These are phyloP conservation scores for Luperina testacea DNA, from an alignment of 2,888 invertebrate genomes.

Conservation along the genomic window DNA sequence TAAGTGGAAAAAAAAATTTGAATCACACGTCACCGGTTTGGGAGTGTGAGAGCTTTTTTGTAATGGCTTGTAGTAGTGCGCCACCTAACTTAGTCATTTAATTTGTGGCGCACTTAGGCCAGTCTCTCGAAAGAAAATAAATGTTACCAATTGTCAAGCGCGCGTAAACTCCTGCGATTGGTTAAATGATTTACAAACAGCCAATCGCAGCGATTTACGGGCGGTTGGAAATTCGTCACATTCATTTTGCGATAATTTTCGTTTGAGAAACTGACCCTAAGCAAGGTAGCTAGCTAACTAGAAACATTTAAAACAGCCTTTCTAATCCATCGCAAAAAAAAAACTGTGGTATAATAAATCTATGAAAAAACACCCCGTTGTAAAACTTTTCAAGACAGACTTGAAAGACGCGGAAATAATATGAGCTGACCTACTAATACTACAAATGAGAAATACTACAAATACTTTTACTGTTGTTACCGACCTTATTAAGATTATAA, in stretches of 20 bases:
- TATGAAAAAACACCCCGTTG: background rate
- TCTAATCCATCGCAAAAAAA: background rate
- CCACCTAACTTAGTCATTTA: background rate
- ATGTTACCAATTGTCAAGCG: background rate
- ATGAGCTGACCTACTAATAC: too few relatives aligned
- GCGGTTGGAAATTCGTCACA: background rate
- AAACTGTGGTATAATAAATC: background rate
- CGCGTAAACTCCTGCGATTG: background rate
- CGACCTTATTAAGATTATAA: too few relatives aligned
- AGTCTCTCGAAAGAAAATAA: background rate
- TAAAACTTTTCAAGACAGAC: too few relatives aligned
- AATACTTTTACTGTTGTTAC: too few relatives aligned
- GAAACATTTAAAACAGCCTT: background rate
- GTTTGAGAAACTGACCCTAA: background rate
- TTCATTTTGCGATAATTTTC: background rate
- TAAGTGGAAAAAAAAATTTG: conserved; percentile 25
- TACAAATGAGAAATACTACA: too few relatives aligned
- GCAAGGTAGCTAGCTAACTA: background rate
- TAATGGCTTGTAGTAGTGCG: background rate
- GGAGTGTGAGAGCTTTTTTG: background rate
- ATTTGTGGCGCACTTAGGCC: background rate
- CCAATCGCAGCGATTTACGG: background rate
- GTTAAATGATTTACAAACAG: background rate
- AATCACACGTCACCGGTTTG: background rate
- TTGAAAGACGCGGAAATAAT: too few relatives aligned